phyloP scores from a whole-genome alignment of 2,888 invertebrate genomes.

The Timema cristinae region DNA sequence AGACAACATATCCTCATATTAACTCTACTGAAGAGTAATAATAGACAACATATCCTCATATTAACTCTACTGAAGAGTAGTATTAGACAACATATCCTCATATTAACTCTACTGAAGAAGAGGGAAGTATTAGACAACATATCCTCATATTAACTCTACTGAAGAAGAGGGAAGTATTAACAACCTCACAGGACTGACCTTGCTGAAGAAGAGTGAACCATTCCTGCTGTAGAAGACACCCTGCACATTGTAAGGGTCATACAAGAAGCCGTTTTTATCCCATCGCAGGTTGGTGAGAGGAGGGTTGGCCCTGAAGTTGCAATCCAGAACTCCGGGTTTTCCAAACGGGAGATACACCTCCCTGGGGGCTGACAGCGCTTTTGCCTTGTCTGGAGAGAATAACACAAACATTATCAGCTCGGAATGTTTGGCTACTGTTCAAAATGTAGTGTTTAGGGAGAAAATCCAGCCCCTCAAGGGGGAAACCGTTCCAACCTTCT shows the following conservation, averaged over 20 bases:
- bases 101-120: no score
- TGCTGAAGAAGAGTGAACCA: constrained; percentile 77
- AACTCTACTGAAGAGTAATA: no score
- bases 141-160: no score
- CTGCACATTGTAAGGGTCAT: constrained; percentile 84
- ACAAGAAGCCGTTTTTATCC: constrained; percentile 90
- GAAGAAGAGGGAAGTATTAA: no score
- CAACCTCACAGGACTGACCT: constrained; percentile 41
- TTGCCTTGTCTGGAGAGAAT: constrained; percentile 75
- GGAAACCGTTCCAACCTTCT: no score
- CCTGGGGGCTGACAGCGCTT: constrained; percentile 81
- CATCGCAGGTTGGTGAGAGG: constrained; percentile 83
- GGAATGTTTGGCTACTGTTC: background rate
- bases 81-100: no score
- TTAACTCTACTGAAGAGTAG: no score
- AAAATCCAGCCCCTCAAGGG: no score
- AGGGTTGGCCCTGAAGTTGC: constrained; percentile 89
- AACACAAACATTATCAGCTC: background rate
- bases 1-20: no score
- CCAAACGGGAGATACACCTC: constrained; percentile 82
- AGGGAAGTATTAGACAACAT: no score
- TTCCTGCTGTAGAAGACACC: constrained; percentile 82
- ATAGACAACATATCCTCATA: no score
- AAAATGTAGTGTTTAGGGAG: no score
- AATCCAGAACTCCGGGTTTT: constrained; percentile 77